These are phyloP conservation scores for Megalonaias nervosa DNA, from an alignment of 1,140 invertebrate genomes.

Conservation along the genomic window DNA sequence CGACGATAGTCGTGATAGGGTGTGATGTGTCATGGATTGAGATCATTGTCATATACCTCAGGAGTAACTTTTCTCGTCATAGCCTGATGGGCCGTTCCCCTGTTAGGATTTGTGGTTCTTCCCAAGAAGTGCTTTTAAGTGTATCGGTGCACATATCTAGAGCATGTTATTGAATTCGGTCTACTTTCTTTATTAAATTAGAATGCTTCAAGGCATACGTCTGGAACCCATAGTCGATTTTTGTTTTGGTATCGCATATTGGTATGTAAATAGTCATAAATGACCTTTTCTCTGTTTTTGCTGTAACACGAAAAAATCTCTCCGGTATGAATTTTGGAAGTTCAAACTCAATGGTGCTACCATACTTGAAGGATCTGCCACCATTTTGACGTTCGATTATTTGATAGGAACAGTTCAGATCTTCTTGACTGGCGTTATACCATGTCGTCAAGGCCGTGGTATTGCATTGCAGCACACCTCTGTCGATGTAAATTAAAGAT, in stretches of 20 bases:
- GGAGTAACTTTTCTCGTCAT: no score
- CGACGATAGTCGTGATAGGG: no score
- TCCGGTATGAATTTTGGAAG: constrained; percentile 14
- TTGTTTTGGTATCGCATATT: constrained; percentile 16
- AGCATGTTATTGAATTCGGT: no score
- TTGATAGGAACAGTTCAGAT: constrained; percentile 21
- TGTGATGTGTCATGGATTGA: no score
- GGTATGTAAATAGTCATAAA: constrained; percentile 22
- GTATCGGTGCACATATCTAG: no score
- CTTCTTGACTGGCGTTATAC: constrained; percentile 1
- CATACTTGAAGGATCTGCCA: not conserved
- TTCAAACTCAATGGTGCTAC: not conserved
- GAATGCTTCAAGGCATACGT: no score
- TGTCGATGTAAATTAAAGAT: constrained; percentile 22
- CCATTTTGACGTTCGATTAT: constrained; percentile 6
- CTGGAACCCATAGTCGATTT: no score
- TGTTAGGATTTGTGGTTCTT: no score
- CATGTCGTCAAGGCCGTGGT: constrained; percentile 15
- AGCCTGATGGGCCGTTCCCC: no score
- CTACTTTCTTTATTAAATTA: no score
- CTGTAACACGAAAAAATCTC: constrained; percentile 15
- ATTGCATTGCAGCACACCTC: constrained; percentile 20
- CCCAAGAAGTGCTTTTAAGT: no score
- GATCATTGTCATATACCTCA: no score
- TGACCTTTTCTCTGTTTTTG: not conserved